A percentile compares a stretch with the other conserved stretches of the same genome.
These are phyloP conservation scores for Acanthosepion pharaonis DNA, from an alignment of 2,888 invertebrate genomes.

Conservation along the genomic window DNA sequence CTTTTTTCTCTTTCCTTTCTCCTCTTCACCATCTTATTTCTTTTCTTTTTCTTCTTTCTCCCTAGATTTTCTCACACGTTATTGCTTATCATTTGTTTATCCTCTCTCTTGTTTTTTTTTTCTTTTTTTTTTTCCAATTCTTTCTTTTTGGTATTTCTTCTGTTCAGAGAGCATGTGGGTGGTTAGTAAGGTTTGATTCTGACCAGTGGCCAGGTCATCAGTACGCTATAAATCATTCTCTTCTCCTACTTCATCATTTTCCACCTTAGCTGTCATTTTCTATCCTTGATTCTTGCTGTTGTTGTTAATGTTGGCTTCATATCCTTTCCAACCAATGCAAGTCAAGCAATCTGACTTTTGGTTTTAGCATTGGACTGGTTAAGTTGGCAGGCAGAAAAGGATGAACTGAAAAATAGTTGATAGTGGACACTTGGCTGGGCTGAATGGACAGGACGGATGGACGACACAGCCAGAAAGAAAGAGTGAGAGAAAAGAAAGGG, in stretches of 20 bases:
- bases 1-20: no score
- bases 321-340: not conserved
- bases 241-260: not conserved
- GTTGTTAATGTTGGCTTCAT: not conserved
- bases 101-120: not conserved
- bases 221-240: not conserved
- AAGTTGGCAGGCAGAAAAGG: not conserved
- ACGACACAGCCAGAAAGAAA: conserved; percentile 7
- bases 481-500: not conserved
- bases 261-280: conserved; percentile 23
- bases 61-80: not conserved
- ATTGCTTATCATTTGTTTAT: not conserved
- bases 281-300: not conserved
- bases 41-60: not conserved
- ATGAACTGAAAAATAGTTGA: not conserved
- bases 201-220: conserved; percentile 23
- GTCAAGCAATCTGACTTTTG: conserved; percentile 23
- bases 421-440: not conserved
- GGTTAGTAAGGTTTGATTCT: not conserved
- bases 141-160: not conserved
- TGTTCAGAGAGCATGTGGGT: not conserved
- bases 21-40: no score
- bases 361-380: not conserved
- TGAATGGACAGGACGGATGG: not conserved
- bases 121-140: not conserved